phyloP scores from a whole-genome alignment of 2,888 invertebrate species.

The Melieria omissa region DNA sequence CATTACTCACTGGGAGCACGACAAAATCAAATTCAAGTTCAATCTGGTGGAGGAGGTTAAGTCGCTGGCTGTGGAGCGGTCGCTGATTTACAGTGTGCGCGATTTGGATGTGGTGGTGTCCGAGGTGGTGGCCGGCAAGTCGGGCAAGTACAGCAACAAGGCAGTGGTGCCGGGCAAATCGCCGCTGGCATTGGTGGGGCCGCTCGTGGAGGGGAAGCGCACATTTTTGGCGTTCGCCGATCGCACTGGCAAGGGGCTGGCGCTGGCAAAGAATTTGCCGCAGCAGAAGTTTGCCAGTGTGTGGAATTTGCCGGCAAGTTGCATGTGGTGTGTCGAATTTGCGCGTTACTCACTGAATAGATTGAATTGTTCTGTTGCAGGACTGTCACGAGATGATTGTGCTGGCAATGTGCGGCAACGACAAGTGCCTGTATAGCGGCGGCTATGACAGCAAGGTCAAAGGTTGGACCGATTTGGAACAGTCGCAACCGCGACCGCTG shows the following conservation, averaged over 20 bases:
- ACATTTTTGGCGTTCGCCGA: slow-evolving; percentile 62
- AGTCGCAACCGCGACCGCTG: slow-evolving; percentile 49
- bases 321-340: neutral
- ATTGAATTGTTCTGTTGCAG: slow-evolving; percentile 46
- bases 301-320: slow-evolving; percentile 56
- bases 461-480: slow-evolving; percentile 59
- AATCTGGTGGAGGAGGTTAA: slow-evolving; percentile 66
- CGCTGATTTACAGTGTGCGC: slow-evolving; percentile 63
- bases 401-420: slow-evolving; percentile 60
- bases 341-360: neutral
- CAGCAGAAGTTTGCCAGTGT: slow-evolving; percentile 54
- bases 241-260: slow-evolving; percentile 61
- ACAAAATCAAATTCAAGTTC: slow-evolving; percentile 65
- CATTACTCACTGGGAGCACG: slow-evolving; percentile 64
- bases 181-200: slow-evolving; percentile 62
- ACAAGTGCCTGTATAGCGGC: slow-evolving; percentile 58
- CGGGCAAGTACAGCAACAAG: slow-evolving; percentile 64
- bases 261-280: slow-evolving; percentile 57
- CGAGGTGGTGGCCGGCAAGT: slow-evolving; percentile 56
- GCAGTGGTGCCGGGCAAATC: slow-evolving; percentile 63
- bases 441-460: slow-evolving; percentile 66
- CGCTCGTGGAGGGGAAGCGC: slow-evolving; percentile 52
- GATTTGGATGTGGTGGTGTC: slow-evolving; percentile 65
- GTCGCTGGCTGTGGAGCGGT: slow-evolving; percentile 61
- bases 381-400: slow-evolving; percentile 66